Evolutionary conservation across 2,888 invertebrate species (phyloP).

Genomic region (Philonicus albiceps): DNA sequence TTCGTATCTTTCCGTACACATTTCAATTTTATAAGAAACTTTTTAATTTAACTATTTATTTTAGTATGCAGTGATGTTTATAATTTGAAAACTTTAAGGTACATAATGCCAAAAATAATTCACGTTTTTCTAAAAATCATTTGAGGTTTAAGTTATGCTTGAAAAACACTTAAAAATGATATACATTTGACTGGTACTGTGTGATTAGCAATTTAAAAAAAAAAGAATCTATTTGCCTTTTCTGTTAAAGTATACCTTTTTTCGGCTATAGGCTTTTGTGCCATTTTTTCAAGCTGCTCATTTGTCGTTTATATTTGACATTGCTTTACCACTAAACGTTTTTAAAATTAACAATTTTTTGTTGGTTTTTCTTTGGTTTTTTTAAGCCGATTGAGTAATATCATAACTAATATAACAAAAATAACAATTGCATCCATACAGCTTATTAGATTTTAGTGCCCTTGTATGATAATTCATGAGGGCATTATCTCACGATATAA

Average conservation of each 20-base stretch:
- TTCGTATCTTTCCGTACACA: too few relatives aligned
- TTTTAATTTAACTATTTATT: too few relatives aligned
- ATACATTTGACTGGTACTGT: background rate
- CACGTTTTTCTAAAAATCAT: background rate
- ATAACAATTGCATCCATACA: background rate
- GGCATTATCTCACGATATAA: background rate
- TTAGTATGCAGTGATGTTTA: too few relatives aligned
- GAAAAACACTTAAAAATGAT: background rate
- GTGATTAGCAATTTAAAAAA: background rate
- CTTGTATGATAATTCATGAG: background rate
- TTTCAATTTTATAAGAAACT: too few relatives aligned
- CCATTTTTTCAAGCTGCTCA: slow-evolving; percentile 67
- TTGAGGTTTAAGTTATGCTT: background rate
- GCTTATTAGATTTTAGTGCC: background rate
- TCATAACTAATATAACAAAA: background rate
- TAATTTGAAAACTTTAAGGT: too few relatives aligned
- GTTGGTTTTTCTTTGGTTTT: background rate
- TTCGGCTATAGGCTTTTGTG: slow-evolving; percentile 51
- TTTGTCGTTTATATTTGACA: background rate
- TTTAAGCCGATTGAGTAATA: background rate
- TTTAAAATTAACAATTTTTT: background rate
- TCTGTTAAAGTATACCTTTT: background rate
- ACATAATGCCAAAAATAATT: background rate
- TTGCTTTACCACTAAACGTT: background rate
- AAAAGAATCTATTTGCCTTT: background rate